These are phyloP conservation scores for Trichomycterus rosablanca DNA, from an alignment of 2,113 vertebrate genomes.

Conservation along the genomic window DNA sequence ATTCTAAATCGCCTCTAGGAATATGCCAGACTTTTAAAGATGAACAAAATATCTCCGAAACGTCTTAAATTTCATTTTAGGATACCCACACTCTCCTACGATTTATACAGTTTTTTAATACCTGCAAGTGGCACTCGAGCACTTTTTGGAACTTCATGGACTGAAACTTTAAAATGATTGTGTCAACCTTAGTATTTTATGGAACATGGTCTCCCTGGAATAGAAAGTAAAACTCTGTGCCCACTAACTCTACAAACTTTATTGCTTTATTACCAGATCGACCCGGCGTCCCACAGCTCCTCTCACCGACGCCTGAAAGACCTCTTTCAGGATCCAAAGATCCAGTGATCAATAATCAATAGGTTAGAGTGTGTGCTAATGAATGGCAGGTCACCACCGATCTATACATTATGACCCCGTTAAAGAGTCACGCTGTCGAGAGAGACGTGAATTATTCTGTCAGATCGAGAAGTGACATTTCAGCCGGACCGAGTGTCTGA, in stretches of 20 bases:
- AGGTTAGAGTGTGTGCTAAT: neutral
- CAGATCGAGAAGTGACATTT: no score
- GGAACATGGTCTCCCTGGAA: neutral
- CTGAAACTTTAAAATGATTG: no score
- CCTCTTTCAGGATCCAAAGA: neutral
- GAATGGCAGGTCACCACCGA: neutral
- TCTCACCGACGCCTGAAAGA: neutral
- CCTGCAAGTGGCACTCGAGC: no score
- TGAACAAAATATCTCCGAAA: no score
- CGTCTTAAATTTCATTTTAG: no score
- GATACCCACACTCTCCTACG: no score
- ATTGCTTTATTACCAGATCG: neutral
- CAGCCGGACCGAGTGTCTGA: no score
- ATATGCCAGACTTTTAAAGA: no score
- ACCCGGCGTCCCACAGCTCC: neutral
- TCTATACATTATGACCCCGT: neutral
- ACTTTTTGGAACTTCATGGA: no score
- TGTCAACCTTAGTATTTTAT: neutral
- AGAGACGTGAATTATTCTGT: no score
- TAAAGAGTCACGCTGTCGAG: neutral
- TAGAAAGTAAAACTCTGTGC: neutral
- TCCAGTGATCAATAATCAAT: conserved; percentile 3
- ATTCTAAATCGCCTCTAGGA: no score
- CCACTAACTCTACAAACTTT: neutral
- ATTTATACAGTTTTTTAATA: no score